phyloP scores from a whole-genome alignment of 1,140 invertebrate genomes.

The Meloidogyne chitwoodi region DNA sequence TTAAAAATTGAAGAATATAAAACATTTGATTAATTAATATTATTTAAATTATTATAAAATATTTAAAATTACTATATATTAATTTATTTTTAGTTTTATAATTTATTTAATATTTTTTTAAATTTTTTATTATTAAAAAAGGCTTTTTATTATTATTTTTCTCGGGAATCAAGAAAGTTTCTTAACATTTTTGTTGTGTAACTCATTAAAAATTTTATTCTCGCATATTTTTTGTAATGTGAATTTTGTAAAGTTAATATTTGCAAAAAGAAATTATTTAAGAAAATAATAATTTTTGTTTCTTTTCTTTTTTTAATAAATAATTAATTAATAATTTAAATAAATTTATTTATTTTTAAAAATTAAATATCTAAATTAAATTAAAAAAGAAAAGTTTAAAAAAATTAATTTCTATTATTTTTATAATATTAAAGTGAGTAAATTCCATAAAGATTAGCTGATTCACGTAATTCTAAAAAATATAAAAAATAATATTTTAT shows the following conservation, averaged over 20 bases:
- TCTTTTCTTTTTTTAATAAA: background rate
- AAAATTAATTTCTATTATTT: too few relatives aligned
- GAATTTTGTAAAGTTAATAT: background rate
- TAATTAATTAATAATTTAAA: background rate
- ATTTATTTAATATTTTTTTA: too few relatives aligned
- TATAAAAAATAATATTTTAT: background rate
- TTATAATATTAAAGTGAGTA: conserved; percentile 1
- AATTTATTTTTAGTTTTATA: too few relatives aligned
- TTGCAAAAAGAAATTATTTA: background rate
- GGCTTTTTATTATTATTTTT: background rate
- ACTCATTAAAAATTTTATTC: background rate
- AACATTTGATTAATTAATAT: background rate
- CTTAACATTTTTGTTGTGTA: background rate
- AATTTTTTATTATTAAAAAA: too few relatives aligned
- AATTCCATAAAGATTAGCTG: conserved; percentile 33
- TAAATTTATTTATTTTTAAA: too few relatives aligned
- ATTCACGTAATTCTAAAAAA: conserved; percentile 46
- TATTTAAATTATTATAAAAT: background rate
- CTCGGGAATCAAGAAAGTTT: background rate
- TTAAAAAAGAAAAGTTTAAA: too few relatives aligned
- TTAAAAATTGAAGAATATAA: background rate
- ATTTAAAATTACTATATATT: too few relatives aligned
- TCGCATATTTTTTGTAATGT: background rate
- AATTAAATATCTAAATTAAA: too few relatives aligned
- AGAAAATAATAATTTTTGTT: background rate